Evolutionary conservation across 2,797 vertebrate genomes (phyloP).

Genomic region (Microchirus variegatus): DNA sequence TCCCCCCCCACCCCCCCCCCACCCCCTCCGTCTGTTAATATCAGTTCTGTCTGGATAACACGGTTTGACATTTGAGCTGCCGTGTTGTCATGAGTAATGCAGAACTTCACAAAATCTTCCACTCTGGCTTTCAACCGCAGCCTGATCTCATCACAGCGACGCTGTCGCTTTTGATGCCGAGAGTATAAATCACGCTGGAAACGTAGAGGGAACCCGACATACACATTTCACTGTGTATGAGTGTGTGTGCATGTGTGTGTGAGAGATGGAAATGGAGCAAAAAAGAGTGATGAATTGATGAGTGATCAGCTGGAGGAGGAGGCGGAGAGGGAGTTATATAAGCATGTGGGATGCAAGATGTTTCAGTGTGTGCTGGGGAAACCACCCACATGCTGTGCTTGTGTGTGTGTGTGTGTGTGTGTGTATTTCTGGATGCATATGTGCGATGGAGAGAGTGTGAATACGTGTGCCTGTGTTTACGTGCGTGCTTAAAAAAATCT

Average conservation of each 20-base stretch:
- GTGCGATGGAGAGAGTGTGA: slow-evolving; percentile 57
- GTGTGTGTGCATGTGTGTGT: slow-evolving; percentile 24
- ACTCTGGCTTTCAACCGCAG: slow-evolving; percentile 39
- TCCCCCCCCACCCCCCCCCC: too few species aligned
- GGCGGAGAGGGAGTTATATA: slow-evolving; percentile 79
- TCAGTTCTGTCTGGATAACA: slow-evolving; percentile 12
- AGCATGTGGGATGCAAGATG: slow-evolving; percentile 81
- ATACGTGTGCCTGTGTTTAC: slow-evolving; percentile 34
- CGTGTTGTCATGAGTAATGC: slow-evolving; percentile 28
- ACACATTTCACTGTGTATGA: slow-evolving; percentile 43
- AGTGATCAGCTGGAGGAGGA: slow-evolving; percentile 77
- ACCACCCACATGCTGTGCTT: slow-evolving; percentile 66
- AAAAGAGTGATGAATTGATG: slow-evolving; percentile 66
- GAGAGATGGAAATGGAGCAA: slow-evolving; percentile 1
- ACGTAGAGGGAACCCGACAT: slow-evolving; percentile 41
- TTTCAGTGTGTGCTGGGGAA: slow-evolving; percentile 70
- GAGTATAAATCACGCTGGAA: slow-evolving; percentile 50
- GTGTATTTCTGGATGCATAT: slow-evolving; percentile 56
- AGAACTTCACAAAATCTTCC: slow-evolving; percentile 25
- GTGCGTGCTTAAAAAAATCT: slow-evolving; percentile 19
- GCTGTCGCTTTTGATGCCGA: slow-evolving; percentile 55
- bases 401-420: slow-evolving; percentile 33
- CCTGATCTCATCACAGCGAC: slow-evolving; percentile 34
- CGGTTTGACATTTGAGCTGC: slow-evolving; percentile 37
- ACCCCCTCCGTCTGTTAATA: slow-evolving; percentile 34